Percentiles rank a stretch among this genome's conserved stretches.
These are phyloP conservation scores for Alfaro cultratus DNA, from an alignment of 2,797 vertebrate species.

Conservation along the genomic window DNA sequence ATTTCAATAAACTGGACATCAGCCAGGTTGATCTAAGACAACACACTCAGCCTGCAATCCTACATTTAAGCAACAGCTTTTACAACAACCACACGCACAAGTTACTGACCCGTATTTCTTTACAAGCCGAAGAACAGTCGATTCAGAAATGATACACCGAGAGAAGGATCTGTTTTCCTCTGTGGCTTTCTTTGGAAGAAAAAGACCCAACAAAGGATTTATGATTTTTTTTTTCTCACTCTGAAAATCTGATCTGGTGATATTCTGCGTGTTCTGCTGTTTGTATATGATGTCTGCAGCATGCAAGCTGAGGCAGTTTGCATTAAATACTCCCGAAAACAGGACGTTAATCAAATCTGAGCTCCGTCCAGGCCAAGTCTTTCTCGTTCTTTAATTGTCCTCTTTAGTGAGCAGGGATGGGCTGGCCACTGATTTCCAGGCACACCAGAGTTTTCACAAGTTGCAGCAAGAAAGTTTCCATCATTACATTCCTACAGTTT, in stretches of 20 bases:
- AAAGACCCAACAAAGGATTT: conserved; percentile 79
- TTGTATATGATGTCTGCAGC: conserved; percentile 25
- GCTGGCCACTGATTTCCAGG: not conserved
- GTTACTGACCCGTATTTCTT: conserved; percentile 52
- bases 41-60: conserved; percentile 48
- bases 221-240: conserved; percentile 58
- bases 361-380: conserved; percentile 5
- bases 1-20: conserved; percentile 46
- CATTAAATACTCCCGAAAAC: conserved; percentile 19
- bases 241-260: conserved; percentile 77
- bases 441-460: not conserved
- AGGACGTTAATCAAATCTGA: conserved; percentile 21
- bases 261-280: conserved; percentile 62
- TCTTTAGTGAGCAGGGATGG: not conserved
- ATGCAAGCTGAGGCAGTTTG: conserved; percentile 31
- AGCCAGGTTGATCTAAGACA: conserved; percentile 57
- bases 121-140: conserved; percentile 61
- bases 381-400: not conserved
- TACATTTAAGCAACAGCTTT: conserved; percentile 47
- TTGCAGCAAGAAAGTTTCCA: not conserved
- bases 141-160: conserved; percentile 73
- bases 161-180: conserved; percentile 75
- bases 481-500: not conserved
- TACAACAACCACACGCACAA: conserved; percentile 55
- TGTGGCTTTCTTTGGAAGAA: conserved; percentile 67